phyloP scores from a whole-genome alignment of 64 coral and sea anemone species.

The Montipora sp. region DNA sequence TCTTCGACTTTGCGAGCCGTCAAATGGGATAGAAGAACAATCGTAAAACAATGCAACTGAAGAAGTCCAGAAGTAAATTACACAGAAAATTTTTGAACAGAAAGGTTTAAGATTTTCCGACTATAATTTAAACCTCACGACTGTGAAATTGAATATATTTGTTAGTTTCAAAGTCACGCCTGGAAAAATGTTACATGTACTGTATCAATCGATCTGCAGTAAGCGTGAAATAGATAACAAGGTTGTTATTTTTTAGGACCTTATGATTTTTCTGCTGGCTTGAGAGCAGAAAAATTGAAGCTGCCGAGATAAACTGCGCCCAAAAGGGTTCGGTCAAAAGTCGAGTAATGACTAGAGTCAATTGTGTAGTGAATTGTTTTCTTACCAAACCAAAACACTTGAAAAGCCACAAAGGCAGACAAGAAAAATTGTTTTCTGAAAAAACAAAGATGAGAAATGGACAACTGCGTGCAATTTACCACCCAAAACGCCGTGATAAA shows the following conservation, averaged over 20 bases:
- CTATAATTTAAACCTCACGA: neutral
- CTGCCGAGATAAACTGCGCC: too few relatives aligned
- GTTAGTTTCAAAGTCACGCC: neutral
- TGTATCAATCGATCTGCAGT: neutral
- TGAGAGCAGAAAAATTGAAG: too few relatives aligned
- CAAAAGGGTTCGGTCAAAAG: neutral
- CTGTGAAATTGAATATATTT: neutral
- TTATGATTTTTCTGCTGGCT: too few relatives aligned
- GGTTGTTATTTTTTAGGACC: too few relatives aligned
- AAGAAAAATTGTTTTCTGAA: neutral
- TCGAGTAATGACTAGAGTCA: neutral
- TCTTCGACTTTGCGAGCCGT: neutral
- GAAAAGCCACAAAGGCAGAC: slow-evolving; percentile 6
- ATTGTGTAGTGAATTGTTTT: neutral
- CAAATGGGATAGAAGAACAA: neutral
- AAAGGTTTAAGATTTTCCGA: neutral
- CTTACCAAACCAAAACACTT: neutral
- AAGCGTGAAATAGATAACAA: neutral
- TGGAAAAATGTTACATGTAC: neutral
- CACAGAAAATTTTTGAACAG: neutral
- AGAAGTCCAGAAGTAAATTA: neutral
- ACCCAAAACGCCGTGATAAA: neutral
- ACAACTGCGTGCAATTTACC: neutral
- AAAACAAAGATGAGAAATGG: neutral
- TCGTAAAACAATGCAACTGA: neutral